phyloP scores from a whole-genome alignment of 1,140 invertebrate species.

The Camponotus floridanus region DNA sequence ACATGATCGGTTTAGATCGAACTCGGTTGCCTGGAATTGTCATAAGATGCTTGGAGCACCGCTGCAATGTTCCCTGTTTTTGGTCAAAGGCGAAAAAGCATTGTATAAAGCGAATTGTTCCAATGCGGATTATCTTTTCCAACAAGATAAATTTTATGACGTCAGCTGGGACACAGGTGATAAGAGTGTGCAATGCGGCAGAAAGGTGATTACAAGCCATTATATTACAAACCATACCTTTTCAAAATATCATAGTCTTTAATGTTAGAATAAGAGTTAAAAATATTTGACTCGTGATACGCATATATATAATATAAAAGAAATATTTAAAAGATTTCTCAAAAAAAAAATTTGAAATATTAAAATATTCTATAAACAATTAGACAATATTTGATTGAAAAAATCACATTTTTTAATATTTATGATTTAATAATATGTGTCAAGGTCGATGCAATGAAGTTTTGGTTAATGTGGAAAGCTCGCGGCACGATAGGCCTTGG shows the following conservation, averaged over 20 bases:
- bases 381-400: neutral
- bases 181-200: constrained; percentile 97
- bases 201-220: constrained; percentile 88
- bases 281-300: neutral
- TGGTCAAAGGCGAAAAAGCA: constrained; percentile 89
- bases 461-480: constrained; percentile 97
- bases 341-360: neutral
- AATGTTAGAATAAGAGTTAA: too few relatives aligned
- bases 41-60: constrained; percentile 97
- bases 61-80: constrained; percentile 94
- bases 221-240: neutral
- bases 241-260: neutral
- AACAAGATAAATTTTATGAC: constrained; percentile 97
- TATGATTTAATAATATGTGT: neutral
- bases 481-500: constrained; percentile 88
- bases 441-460: constrained; percentile 95
- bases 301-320: neutral
- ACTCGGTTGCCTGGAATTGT: constrained; percentile 97
- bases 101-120: constrained; percentile 92
- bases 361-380: neutral
- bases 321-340: neutral
- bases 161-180: constrained; percentile 96
- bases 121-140: constrained; percentile 95
- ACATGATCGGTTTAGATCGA: constrained; percentile 85
- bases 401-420: neutral